phyloP scores from a whole-genome alignment of 2,797 vertebrate species.

The Rhynchonycteris naso region DNA sequence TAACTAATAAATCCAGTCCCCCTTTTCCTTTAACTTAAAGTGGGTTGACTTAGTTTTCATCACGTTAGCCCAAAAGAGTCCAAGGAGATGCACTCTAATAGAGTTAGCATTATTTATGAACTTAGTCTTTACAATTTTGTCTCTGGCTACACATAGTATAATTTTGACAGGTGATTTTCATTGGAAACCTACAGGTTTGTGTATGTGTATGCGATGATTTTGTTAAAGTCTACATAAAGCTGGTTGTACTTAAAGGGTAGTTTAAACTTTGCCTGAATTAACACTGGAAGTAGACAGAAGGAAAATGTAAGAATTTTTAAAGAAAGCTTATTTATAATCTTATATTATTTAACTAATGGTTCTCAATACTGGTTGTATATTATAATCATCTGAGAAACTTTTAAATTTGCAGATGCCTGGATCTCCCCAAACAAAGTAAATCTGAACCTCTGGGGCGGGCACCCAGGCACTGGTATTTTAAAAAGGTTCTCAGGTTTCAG shows the following conservation, averaged over 20 bases:
- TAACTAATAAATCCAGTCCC: background rate
- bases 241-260: background rate
- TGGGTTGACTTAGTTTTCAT: slow-evolving; percentile 9
- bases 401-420: background rate
- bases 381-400: background rate
- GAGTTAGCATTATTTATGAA: slow-evolving; percentile 7
- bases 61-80: background rate
- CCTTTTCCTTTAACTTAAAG: background rate
- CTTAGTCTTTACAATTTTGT: background rate
- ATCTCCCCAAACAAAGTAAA: background rate
- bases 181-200: background rate
- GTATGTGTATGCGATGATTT: background rate
- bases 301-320: background rate
- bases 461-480: background rate
- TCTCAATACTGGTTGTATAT: background rate
- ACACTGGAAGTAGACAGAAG: background rate
- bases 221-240: slow-evolving; percentile 12
- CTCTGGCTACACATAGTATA: background rate
- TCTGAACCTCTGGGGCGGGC: background rate
- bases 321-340: slow-evolving; percentile 16
- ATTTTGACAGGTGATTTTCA: slow-evolving; percentile 11
- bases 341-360: slow-evolving; percentile 3
- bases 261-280: slow-evolving; percentile 18
- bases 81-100: background rate
- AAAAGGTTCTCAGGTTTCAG: background rate